Base-by-base conservation (phyloP, 2,113 vertebrate species). In the Melanerpes aurifrons region DNA sequence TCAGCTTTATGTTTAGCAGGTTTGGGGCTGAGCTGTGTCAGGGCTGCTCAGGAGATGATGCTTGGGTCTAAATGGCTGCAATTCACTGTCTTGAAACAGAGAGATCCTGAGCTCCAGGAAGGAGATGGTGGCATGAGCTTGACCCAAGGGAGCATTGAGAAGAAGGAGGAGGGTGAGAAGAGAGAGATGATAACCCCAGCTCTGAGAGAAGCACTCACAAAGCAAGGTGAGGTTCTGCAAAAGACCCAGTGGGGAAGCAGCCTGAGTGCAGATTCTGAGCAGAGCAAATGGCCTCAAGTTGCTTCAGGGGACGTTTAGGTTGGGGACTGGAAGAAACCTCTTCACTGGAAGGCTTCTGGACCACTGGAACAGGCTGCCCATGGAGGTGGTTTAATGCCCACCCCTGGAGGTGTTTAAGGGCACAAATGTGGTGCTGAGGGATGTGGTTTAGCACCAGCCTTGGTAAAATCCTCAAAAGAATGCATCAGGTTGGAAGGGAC, bases 101-200 rank as follows among this genome's bases (percentile, higher is more conserved):
- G 91, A 91, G 97, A 97, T 93, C 87, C 15, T 12, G 95, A 96
- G 31, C 86, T 87, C 1, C 24, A 94, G 70, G 96, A 77, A 82
- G 89, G 94, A 21, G 59, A 72, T 35, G 95, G 76, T 70, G 94
- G 90, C 95, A 92, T 56, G 26, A 97, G 92, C 70, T 73, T 96
- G 26, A 93, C 96, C 69, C 93, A 74, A 75, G 54, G 94, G 81
- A 97, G 86, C 1, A 13, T 89, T 66, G 88, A 91, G 89, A 97
- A 78, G 89, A 96, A 66, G 17, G 98, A 97, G 56, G 96, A 92
- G 58, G 86, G 71, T 22, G 98, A 98, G 58, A 88, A 91, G 82
- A 97, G 98, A 92, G 98, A 99, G 89, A 99, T 99, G 99, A 98
- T 99, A 79, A 99, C 99, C 1, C 98, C 98, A 0, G 98, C 98